Percentiles rank a stretch among this genome's conserved stretches.
Conservation (phyloP, 1,140 invertebrate species). For the Macrobrachium nipponense region DNA sequence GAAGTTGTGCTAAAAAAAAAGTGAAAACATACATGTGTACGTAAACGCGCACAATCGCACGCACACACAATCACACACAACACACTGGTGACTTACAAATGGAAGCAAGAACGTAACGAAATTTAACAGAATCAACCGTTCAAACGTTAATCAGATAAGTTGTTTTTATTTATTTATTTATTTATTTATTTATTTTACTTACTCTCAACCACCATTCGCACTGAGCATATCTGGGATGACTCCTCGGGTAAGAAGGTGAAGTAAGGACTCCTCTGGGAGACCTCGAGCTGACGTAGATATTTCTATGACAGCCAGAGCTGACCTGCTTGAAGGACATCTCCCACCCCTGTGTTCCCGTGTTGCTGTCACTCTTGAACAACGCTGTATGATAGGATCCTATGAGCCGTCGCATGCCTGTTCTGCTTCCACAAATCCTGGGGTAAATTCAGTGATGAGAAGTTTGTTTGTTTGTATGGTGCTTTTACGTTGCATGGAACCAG, state of each 20-base stretch:
- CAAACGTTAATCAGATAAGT: too few relatives aligned
- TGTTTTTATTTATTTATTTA: too few relatives aligned
- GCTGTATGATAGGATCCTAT: conserved; percentile 12
- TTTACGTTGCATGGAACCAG: too few relatives aligned
- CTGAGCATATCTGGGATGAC: conserved; percentile 6
- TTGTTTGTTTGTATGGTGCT: too few relatives aligned
- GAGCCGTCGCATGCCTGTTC: not conserved
- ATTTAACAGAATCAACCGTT: too few relatives aligned
- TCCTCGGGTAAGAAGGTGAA: conserved; percentile 7
- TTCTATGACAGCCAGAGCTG: not conserved
- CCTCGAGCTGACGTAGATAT: not conserved
- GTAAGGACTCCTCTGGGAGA: not conserved
- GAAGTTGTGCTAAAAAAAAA: too few relatives aligned
- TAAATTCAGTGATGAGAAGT: too few relatives aligned
- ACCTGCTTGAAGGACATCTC: not conserved
- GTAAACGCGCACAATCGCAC: too few relatives aligned
- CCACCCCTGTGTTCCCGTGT: not conserved
- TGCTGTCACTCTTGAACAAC: not conserved
- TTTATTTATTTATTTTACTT: not conserved
- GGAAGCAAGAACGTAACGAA: too few relatives aligned
- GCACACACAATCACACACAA: too few relatives aligned
- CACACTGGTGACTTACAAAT: too few relatives aligned
- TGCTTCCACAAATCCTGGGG: not conserved
- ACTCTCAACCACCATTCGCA: conserved; percentile 13
- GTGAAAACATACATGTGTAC: too few relatives aligned